Conservation (phyloP, 1,140 invertebrate genomes). For the Vanessa atalanta region DNA sequence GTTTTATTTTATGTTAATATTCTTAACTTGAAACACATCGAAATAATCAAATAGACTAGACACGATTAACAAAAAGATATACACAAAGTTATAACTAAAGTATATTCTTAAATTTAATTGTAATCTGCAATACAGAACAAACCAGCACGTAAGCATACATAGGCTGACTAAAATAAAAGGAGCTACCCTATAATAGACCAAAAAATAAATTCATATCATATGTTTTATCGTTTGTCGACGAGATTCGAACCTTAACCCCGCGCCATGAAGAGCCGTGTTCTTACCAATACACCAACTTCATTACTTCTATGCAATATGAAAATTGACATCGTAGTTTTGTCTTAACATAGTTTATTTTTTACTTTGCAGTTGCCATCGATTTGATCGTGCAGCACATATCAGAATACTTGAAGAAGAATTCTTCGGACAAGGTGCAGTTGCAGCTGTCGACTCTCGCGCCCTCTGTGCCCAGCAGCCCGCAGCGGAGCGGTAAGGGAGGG, state of each 20-base stretch:
- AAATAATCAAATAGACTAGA: too few relatives aligned
- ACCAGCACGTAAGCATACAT: too few relatives aligned
- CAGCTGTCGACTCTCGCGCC: constrained; percentile 43
- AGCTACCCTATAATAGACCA: neutral
- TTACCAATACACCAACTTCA: neutral
- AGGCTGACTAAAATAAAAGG: too few relatives aligned
- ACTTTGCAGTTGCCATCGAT: constrained; percentile 97
- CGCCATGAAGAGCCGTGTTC: neutral
- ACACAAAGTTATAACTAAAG: too few relatives aligned
- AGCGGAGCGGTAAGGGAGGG: constrained; percentile 59
- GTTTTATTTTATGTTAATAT: constrained; percentile 23
- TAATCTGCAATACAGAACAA: too few relatives aligned
- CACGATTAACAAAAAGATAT: too few relatives aligned
- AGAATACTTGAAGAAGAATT: constrained; percentile 64
- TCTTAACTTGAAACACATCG: neutral
- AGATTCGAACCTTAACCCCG: neutral
- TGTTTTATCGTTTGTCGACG: neutral
- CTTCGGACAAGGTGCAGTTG: constrained; percentile 44
- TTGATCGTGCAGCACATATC: constrained; percentile 98
- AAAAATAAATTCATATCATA: neutral
- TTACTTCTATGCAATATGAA: neutral
- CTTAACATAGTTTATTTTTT: constrained; percentile 20
- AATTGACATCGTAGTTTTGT: neutral
- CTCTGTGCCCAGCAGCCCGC: constrained; percentile 63
- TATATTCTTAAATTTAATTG: too few relatives aligned